Conservation (phyloP, 1,140 invertebrate species). For the Drosophila gunungcola region DNA sequence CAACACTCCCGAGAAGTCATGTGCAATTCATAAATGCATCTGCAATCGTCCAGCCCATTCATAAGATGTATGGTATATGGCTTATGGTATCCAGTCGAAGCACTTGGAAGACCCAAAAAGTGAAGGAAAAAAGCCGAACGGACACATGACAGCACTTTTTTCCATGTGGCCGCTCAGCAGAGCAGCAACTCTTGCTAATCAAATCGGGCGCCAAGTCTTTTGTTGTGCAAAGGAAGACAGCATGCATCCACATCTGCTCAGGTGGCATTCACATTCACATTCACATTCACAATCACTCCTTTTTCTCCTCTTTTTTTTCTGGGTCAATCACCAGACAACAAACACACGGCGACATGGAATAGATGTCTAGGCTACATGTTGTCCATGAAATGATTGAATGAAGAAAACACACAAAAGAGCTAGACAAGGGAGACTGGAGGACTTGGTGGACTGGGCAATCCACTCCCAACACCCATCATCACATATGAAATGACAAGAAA, state of each 20-base stretch:
- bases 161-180: slow-evolving; percentile 33
- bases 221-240: slow-evolving; percentile 38
- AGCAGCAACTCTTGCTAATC: slow-evolving; percentile 59
- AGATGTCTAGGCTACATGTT: slow-evolving; percentile 58
- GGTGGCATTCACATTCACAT: slow-evolving; percentile 30
- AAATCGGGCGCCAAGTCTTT: slow-evolving; percentile 67
- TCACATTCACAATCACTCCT: slow-evolving; percentile 44
- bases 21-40: slow-evolving; percentile 56
- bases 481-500: slow-evolving; percentile 69
- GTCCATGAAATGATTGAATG: slow-evolving; percentile 75
- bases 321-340: slow-evolving; percentile 60
- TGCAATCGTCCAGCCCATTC: slow-evolving; percentile 49
- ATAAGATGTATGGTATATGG: slow-evolving; percentile 22
- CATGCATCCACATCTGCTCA: slow-evolving; percentile 21
- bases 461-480: slow-evolving; percentile 40
- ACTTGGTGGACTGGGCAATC: too few relatives aligned
- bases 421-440: not conserved
- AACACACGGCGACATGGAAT: slow-evolving; percentile 33
- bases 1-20: slow-evolving; percentile 42
- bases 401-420: slow-evolving; percentile 35
- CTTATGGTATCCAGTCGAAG: slow-evolving; percentile 11
- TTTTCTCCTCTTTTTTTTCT: slow-evolving; percentile 22
- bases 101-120: slow-evolving; percentile 18
- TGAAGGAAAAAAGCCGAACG: not conserved
- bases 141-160: slow-evolving; percentile 34